A percentile compares a stretch with the other conserved stretches of the same genome.
phyloP scores from a whole-genome alignment of 2,888 invertebrate genomes.

The Polymixis flavicincta region DNA sequence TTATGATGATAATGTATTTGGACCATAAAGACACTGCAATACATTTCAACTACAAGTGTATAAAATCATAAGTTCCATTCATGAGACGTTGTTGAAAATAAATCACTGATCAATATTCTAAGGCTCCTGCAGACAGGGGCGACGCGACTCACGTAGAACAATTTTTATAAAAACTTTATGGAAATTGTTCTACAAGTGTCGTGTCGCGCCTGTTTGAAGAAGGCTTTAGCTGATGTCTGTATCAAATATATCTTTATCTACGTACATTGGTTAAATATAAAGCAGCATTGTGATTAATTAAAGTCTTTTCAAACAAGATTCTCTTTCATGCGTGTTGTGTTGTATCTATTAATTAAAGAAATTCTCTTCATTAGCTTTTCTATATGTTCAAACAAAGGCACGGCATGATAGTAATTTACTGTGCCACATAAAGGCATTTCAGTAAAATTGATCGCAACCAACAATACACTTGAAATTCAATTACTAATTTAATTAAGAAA shows the following conservation, averaged over 20 bases:
- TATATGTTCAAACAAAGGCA: slow-evolving; percentile 15
- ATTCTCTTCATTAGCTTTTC: slow-evolving; percentile 4
- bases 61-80: no score
- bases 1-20: neutral
- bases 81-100: no score
- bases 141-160: no score
- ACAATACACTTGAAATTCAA: slow-evolving; percentile 19
- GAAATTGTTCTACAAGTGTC: no score
- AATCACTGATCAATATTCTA: no score
- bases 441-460: slow-evolving; percentile 17
- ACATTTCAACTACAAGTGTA: neutral
- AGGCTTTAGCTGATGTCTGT: neutral
- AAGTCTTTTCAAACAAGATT: neutral
- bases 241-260: neutral
- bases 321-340: neutral
- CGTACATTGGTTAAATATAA: neutral
- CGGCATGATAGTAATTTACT: slow-evolving; percentile 16
- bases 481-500: slow-evolving; percentile 35
- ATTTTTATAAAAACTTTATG: no score
- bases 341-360: slow-evolving; percentile 7
- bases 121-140: no score
- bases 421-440: neutral
- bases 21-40: neutral
- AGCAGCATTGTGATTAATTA: neutral
- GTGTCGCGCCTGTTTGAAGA: no score